These are phyloP conservation scores for Venusia cambrica DNA, from an alignment of 2,888 invertebrate genomes.

Conservation along the genomic window DNA sequence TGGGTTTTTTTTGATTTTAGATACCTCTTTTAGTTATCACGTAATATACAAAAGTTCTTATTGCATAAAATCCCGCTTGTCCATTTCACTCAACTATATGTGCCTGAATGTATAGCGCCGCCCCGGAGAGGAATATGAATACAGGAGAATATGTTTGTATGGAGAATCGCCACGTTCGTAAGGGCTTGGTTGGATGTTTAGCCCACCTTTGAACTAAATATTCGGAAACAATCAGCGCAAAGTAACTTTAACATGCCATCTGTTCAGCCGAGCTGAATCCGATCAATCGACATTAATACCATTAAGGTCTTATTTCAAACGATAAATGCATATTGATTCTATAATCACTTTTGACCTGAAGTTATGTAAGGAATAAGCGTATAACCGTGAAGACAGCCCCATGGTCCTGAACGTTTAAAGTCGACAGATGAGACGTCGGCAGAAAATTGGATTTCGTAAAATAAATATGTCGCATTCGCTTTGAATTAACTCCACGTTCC, in stretches of 20 bases:
- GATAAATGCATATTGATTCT: slow-evolving; percentile 37
- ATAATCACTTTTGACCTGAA: slow-evolving; percentile 44
- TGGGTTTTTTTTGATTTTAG: too few relatives aligned
- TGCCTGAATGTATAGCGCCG: too few relatives aligned
- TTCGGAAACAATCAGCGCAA: background rate
- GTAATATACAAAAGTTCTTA: too few relatives aligned
- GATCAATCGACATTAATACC: slow-evolving; percentile 14
- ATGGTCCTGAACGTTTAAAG: slow-evolving; percentile 73
- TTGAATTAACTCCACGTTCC: slow-evolving; percentile 45
- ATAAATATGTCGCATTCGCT: slow-evolving; percentile 77
- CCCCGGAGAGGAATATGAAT: too few relatives aligned
- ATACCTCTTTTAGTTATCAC: too few relatives aligned
- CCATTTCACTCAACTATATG: too few relatives aligned
- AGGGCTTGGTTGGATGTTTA: too few relatives aligned
- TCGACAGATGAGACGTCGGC: slow-evolving; percentile 80
- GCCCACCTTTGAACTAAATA: too few relatives aligned
- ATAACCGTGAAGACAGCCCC: slow-evolving; percentile 70
- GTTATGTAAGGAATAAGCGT: slow-evolving; percentile 63
- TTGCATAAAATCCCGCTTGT: too few relatives aligned
- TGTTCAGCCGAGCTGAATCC: slow-evolving; percentile 3
- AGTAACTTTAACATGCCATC: background rate
- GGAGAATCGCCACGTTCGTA: too few relatives aligned
- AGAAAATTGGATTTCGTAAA: slow-evolving; percentile 81
- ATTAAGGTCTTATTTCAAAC: slow-evolving; percentile 23
- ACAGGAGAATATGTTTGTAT: too few relatives aligned